Evolutionary conservation across 2,797 vertebrate species (phyloP), one percentile per base, ranked within the genome.

Genomic region (Pseudochirops cupreus): DNA sequence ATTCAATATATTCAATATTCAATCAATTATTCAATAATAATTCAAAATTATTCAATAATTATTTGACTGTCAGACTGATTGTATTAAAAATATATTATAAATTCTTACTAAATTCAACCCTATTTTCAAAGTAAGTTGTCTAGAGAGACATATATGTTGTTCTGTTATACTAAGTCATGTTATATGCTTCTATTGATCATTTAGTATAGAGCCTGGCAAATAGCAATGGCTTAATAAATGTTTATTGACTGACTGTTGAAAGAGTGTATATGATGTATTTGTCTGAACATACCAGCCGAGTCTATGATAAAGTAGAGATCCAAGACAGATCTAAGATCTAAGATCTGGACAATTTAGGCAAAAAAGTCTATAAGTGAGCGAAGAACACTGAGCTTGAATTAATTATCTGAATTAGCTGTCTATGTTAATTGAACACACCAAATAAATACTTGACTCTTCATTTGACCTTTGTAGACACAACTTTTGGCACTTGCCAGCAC

Each of bases 251-350:
- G 91, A 14, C 56, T 24, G 12, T 6, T 1, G 0, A 29, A 10
- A 7, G 29, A n/a, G 31, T 57, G 91, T 39, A 2, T 53, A 54
- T 14, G 29, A 10, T 54, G 14, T 29, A 12, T 21, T 50, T 29
- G 0, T 29, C 33, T 28, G n/a, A 55, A 26, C 0, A 0, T 5
- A 13, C 9, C 12, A 18, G 1, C 0, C 16, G 21, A 55, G 46
- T 53, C 33, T 9, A 2, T 52, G 1, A 87, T 82, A 2, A 46
- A 26, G 50, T 87, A 82, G 50, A 89, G 52, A 74, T 29, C 55
- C 21, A 2, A 56, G 59, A 24, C 6, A 5, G 46, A 46, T 46
- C 46, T 46, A 46, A 46, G 46, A 46, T 46, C 46, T 46, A 46
- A 46, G 46, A 0, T 55, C 82, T 39, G 59, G 39, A 24, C 29